Evolutionary conservation across 2,888 invertebrate genomes (phyloP), one percentile per base, ranked within the genome.

Genomic region (Lutraria lutraria): DNA sequence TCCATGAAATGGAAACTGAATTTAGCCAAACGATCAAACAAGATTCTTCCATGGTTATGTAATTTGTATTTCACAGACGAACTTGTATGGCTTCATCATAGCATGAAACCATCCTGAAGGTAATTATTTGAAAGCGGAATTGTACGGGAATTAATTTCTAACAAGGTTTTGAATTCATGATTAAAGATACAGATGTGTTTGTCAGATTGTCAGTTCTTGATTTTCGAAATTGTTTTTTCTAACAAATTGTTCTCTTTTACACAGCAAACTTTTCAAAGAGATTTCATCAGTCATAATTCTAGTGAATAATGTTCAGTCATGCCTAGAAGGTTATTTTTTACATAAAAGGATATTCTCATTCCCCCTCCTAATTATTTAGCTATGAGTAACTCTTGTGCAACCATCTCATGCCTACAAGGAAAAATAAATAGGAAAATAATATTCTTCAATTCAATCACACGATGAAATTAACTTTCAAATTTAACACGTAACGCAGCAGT

Each of bases 121-220:
- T 76, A 34, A 76, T 76, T 34, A 76, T 76, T 76, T 76, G 34
- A 76, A 76, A 76, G 76, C 76, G 15, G 76, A 76, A 76, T 34
- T 76, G 34, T 76, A 31, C 76, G 29, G 34, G 76, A 76, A 76
- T 76, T 76, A 76, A 76, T 76, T 76, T 76, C 76, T 76, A 76
- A 76, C 76, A 76, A 81, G 53, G 54, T 81, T 53, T 81, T 54
- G 54, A 81, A 56, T 60, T 83, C 63, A 83, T 83, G 25, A 83
- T 68, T 34, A 83, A 43, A 68, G 31, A 52, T 13, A 83, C 83
- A 83, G 63, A 34, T 83, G 83, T 52, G 13, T 68, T 68, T 52
- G 83, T 68, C 83, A 83, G 68, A 52, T 68, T 56, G 29, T 76
- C 81, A 81, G 54, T n/a, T 81, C 16, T 34, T 52, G 52, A 54